These are phyloP conservation scores for Eurytoma adleriae DNA, from an alignment of 2,888 invertebrate genomes.

Conservation along the genomic window DNA sequence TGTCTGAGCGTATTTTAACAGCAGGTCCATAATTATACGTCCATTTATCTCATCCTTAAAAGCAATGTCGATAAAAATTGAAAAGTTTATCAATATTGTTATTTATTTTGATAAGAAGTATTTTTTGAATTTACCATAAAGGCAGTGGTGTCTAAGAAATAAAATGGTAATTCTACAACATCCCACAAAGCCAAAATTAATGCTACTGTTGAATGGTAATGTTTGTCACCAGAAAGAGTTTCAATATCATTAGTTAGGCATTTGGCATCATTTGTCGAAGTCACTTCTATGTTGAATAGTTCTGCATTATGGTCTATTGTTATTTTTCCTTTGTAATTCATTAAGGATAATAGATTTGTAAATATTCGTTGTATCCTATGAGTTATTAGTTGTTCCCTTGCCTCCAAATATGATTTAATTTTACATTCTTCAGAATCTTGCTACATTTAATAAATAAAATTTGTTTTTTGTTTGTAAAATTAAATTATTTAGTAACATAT, in stretches of 20 bases:
- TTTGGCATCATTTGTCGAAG: slow-evolving; percentile 78
- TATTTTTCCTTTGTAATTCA: slow-evolving; percentile 81
- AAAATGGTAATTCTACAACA: slow-evolving; percentile 93
- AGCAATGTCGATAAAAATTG: background rate
- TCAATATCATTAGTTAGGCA: slow-evolving; percentile 78
- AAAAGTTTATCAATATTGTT: background rate
- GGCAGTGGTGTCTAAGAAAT: slow-evolving; percentile 95
- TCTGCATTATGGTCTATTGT: slow-evolving; percentile 77
- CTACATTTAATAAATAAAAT: slow-evolving; percentile 61
- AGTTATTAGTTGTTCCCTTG: slow-evolving; percentile 70
- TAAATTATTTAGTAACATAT: background rate
- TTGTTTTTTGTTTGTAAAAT: slow-evolving; percentile 6
- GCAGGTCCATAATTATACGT: slow-evolving; percentile 85
- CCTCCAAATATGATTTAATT: too few species aligned
- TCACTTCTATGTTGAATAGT: slow-evolving; percentile 78
- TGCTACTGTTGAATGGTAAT: slow-evolving; percentile 96
- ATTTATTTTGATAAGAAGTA: background rate
- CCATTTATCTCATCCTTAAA: slow-evolving; percentile 90
- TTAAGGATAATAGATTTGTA: slow-evolving; percentile 78
- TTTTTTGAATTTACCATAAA: slow-evolving; percentile 85
- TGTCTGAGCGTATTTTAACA: slow-evolving; percentile 85
- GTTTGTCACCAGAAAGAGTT: slow-evolving; percentile 95
- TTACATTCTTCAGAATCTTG: slow-evolving; percentile 67
- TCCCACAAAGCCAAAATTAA: slow-evolving; percentile 96
- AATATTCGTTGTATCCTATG: slow-evolving; percentile 75